These are phyloP conservation scores for Megaceryle alcyon DNA, from an alignment of 2,797 vertebrate species.

Conservation along the genomic window DNA sequence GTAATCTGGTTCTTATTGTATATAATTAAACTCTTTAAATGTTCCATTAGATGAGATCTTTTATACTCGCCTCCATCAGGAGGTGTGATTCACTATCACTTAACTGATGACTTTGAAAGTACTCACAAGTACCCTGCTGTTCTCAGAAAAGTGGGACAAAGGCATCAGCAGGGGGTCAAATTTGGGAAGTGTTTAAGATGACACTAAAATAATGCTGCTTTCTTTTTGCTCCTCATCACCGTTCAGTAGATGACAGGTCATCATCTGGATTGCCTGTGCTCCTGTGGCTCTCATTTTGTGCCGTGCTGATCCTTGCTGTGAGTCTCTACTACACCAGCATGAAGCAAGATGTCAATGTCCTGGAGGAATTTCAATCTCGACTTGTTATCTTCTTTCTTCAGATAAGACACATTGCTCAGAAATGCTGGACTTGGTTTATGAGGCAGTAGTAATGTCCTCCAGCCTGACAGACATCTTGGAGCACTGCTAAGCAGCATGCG, in stretches of 20 bases:
- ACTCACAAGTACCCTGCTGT: background rate
- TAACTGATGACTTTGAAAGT: background rate
- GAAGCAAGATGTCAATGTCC: constrained; percentile 76
- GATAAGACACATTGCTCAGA: constrained; percentile 84
- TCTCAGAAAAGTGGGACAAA: constrained; percentile 38
- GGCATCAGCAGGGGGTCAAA: background rate
- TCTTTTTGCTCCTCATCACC: background rate
- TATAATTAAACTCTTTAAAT: constrained; percentile 57
- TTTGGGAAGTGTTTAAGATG: constrained; percentile 8
- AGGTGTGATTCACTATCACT: constrained; percentile 21
- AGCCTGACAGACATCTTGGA: background rate
- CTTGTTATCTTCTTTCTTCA: constrained; percentile 84
- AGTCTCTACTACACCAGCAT: constrained; percentile 86
- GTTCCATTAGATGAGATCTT: constrained; percentile 53
- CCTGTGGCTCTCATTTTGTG: constrained; percentile 84
- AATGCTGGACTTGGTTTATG: constrained; percentile 88
- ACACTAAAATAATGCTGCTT: constrained; percentile 3
- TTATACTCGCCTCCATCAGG: constrained; percentile 7
- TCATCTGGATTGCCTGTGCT: constrained; percentile 80
- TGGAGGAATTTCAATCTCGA: constrained; percentile 86
- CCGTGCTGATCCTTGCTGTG: constrained; percentile 84
- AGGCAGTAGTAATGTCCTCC: constrained; percentile 79
- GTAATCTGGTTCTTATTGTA: constrained; percentile 46
- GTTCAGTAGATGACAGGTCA: constrained; percentile 80
- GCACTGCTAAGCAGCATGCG: background rate